phyloP scores from a whole-genome alignment of 2,113 vertebrate genomes.

The Onychostruthus taczanowskii region DNA sequence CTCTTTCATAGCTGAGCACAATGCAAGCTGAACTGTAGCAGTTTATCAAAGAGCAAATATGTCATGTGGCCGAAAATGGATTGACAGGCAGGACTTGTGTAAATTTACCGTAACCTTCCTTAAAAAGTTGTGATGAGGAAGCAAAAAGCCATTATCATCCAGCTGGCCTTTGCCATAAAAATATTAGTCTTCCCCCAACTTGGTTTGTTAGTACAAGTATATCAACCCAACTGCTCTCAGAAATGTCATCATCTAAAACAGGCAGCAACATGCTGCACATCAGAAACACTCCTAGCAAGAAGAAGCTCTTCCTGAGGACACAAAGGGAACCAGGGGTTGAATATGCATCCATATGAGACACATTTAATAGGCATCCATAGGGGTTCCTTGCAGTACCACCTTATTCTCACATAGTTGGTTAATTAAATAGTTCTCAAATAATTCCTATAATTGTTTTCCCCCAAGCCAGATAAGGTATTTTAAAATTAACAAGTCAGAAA shows the following conservation, averaged over 20 bases:
- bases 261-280: conserved; percentile 28
- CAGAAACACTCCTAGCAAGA: background rate
- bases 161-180: conserved; percentile 52
- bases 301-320: background rate
- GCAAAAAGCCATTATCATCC: conserved; percentile 12
- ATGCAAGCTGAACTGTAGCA: background rate
- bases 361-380: conserved; percentile 35
- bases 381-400: background rate
- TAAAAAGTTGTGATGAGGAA: conserved; percentile 44
- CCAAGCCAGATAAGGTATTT: conserved; percentile 46
- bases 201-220: conserved; percentile 48
- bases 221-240: conserved; percentile 58
- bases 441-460: conserved; percentile 29
- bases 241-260: conserved; percentile 69
- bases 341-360: conserved; percentile 20
- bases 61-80: background rate
- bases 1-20: background rate
- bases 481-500: conserved; percentile 24
- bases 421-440: conserved; percentile 60
- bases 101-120: conserved; percentile 54
- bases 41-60: background rate
- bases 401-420: conserved; percentile 49
- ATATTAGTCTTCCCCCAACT: conserved; percentile 63
- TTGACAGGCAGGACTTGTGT: background rate
- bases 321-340: conserved; percentile 21